phyloP scores from a whole-genome alignment of 2,113 vertebrate genomes.

The Gobius niger region DNA sequence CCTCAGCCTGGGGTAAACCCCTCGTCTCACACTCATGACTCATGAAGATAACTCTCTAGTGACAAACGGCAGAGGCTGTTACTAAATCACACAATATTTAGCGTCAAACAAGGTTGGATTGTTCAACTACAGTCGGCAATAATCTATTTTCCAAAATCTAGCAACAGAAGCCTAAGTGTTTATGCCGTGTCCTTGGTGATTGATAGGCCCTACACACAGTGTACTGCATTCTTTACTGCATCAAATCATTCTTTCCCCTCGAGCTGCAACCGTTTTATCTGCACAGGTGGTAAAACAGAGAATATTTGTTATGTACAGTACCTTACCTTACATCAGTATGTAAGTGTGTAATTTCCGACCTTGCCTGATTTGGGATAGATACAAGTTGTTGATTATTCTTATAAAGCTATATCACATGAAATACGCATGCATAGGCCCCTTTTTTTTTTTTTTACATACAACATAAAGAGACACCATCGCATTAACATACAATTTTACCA shows the following conservation, averaged over 20 bases:
- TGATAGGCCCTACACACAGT: constrained; percentile 1
- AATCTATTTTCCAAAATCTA: neutral
- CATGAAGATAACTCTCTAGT: constrained; percentile 20
- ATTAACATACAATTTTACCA: too few relatives aligned
- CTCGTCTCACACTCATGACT: constrained; percentile 20
- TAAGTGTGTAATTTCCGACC: too few relatives aligned
- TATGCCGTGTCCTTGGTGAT: constrained; percentile 1
- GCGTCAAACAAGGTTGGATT: constrained; percentile 15
- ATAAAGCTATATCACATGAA: too few relatives aligned
- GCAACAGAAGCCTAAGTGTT: constrained; percentile 49
- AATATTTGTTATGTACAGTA: too few relatives aligned
- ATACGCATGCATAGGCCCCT: too few relatives aligned
- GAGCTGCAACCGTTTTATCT: constrained; percentile 9
- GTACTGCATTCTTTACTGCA: constrained; percentile 13
- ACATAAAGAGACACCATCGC: too few relatives aligned
- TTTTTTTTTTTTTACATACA: too few relatives aligned
- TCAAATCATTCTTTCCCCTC: constrained; percentile 38
- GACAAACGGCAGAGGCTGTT: constrained; percentile 14
- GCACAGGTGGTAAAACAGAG: too few relatives aligned
- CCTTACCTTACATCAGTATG: too few relatives aligned
- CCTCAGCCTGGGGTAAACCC: constrained; percentile 48
- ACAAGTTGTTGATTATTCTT: too few relatives aligned
- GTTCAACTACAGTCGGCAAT: constrained; percentile 16
- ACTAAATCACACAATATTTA: constrained; percentile 21
- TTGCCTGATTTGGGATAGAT: too few relatives aligned